Conservation (phyloP, 2,797 vertebrate genomes). For the Ceyx erithaca region DNA sequence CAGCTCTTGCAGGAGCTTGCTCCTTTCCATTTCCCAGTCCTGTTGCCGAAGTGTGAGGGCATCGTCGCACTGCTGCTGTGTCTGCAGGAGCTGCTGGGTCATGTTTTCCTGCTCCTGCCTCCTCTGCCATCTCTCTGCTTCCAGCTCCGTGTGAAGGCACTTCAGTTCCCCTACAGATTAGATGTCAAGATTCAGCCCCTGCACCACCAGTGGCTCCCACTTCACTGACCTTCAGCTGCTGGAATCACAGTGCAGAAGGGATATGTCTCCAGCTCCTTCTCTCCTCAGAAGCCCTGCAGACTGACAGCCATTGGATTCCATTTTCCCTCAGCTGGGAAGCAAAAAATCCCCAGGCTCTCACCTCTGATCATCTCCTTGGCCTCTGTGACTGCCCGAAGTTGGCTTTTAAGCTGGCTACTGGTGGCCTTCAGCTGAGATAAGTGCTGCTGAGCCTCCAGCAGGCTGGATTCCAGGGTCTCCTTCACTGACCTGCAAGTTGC, state of each 20-base stretch:
- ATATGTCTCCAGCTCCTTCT: not conserved
- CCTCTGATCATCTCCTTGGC: conserved; percentile 85
- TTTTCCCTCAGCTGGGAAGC: not conserved
- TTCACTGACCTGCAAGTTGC: conserved; percentile 43
- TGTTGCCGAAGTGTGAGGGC: no score
- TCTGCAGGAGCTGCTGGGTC: no score
- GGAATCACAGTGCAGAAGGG: not conserved
- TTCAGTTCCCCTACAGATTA: no score
- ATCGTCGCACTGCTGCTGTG: no score
- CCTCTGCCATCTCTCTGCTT: no score
- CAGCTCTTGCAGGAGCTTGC: no score
- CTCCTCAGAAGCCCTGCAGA: not conserved
- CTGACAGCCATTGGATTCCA: not conserved
- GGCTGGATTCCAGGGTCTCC: conserved; percentile 68
- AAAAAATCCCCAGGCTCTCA: conserved; percentile 38
- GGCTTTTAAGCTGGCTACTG: conserved; percentile 80
- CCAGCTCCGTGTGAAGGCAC: no score
- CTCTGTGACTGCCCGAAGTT: conserved; percentile 78
- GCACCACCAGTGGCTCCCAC: not conserved
- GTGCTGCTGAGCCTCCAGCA: conserved; percentile 79
- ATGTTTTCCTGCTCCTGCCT: no score
- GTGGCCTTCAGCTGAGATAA: conserved; percentile 80
- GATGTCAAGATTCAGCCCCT: not conserved
- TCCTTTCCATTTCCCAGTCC: no score
- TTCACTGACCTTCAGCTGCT: not conserved